These are phyloP conservation scores for Eupeodes corollae DNA, from an alignment of 1,140 invertebrate species.

Conservation along the genomic window DNA sequence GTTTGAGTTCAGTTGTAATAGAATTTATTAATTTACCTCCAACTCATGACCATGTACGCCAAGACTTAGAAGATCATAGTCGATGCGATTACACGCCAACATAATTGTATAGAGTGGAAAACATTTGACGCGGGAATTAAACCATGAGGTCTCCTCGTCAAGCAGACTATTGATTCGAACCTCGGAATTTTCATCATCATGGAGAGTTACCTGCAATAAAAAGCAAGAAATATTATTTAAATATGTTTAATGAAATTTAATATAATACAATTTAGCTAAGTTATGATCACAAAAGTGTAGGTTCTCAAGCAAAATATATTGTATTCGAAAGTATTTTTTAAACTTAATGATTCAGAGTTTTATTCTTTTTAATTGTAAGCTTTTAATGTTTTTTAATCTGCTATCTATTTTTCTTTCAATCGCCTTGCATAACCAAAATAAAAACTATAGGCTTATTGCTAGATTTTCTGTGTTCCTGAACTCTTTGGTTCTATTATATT, in stretches of 20 bases:
- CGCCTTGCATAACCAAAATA: too few relatives aligned
- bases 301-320: too few relatives aligned
- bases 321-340: too few relatives aligned
- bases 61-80: conserved; percentile 60
- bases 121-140: conserved; percentile 59
- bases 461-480: too few relatives aligned
- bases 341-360: too few relatives aligned
- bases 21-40: conserved; percentile 17
- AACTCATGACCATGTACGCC: conserved; percentile 54
- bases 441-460: too few relatives aligned
- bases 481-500: too few relatives aligned
- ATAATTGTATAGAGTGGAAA: conserved; percentile 73
- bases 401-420: too few relatives aligned
- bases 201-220: conserved; percentile 44
- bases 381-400: too few relatives aligned
- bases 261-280: too few relatives aligned
- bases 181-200: conserved; percentile 44
- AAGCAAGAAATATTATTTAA: not conserved
- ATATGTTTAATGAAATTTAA: not conserved
- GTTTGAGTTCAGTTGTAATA: conserved; percentile 1
- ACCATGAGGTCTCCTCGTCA: conserved; percentile 39
- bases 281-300: too few relatives aligned
- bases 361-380: too few relatives aligned
- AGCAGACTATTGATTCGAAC: conserved; percentile 46
- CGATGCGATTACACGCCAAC: conserved; percentile 58